These are phyloP conservation scores for Conus ventricosus DNA, from an alignment of 1,140 invertebrate species.

Conservation along the genomic window DNA sequence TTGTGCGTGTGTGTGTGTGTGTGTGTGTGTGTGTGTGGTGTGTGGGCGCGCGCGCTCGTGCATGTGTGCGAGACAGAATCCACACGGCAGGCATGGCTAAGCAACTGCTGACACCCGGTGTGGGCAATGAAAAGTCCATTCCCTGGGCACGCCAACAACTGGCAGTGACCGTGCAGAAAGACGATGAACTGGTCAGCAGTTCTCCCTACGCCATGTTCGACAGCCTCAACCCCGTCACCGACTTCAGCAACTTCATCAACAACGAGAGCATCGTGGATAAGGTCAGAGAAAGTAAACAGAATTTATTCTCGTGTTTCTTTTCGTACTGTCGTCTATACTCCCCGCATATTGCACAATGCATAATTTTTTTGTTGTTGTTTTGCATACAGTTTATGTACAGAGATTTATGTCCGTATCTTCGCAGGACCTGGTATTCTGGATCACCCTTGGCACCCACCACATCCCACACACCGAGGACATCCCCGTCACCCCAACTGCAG, in stretches of 20 bases:
- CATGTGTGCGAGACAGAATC: background rate
- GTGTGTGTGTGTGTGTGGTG: constrained; percentile 17
- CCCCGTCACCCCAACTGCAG: constrained; percentile 56
- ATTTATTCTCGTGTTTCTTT: no score
- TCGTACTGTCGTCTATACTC: no score
- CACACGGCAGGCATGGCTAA: constrained; percentile 42
- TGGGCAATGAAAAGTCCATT: constrained; percentile 55
- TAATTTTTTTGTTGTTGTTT: no score
- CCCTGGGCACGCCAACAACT: constrained; percentile 67
- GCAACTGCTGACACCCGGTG: constrained; percentile 58
- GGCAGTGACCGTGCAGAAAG: constrained; percentile 67
- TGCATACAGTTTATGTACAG: no score
- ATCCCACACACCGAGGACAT: constrained; percentile 63
- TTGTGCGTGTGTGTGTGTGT: background rate
- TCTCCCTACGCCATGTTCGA: constrained; percentile 66
- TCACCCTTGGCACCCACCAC: constrained; percentile 58
- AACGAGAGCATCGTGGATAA: constrained; percentile 67
- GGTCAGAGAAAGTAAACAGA: constrained; percentile 11
- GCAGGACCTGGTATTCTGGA: constrained; percentile 65
- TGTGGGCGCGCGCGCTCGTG: background rate
- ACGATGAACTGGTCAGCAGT: constrained; percentile 63
- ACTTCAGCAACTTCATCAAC: constrained; percentile 64
- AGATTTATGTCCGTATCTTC: background rate
- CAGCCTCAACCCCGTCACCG: constrained; percentile 57
- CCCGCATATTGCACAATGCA: no score